Evolutionary conservation across 2,113 vertebrate species (phyloP), one percentile per base, ranked within the genome.

Genomic region (Aspiorhynchus laticeps): DNA sequence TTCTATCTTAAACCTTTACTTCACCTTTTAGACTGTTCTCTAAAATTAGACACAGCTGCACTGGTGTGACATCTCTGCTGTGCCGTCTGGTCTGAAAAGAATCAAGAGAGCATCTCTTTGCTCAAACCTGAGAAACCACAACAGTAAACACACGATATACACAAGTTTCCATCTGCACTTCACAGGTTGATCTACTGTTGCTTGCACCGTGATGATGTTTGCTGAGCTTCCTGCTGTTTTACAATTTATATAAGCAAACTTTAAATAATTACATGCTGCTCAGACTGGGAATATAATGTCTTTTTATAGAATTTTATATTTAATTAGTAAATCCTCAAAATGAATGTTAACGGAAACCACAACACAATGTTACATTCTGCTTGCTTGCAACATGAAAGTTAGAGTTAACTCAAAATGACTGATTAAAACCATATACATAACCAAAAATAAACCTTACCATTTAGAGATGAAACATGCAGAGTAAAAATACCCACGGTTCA

Each of bases 51-150:
- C 11, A 65, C 10, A 65, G 41, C 17, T 51, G 28, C 74, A n/a
- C 21, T 41, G 28, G 15, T 51, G 26, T 21, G 17, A 73, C 46
- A 36, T 73, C 48, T 53, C 28, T 59, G 56, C 21, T 11, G 38
- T 59, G 53, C 19, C 11, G 33, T 17, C 24, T 59, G 51, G 48
- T 26, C 14, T 75, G 46, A 19, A 53, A 11, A 15, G 77, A 56
- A 61, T 21, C 8, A 21, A 67, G 24, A 82, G 38, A 28, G 9
- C 38, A 19, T 82, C 7, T 65, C 3, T 77, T 21, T 67, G 80
- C n/a, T 46, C 38, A 67, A 11, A 82, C 80, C 38, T 81, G 59
- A 46, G 59, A 65, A 82, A 82, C 80, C 80, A 82, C 80, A 65
- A 65, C 59, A 67, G 17, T 38, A 63, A n/a, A 26, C 67, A 71